These are phyloP conservation scores for Rotaria magnacalcarata DNA, from an alignment of 2,888 invertebrate species.

Conservation along the genomic window DNA sequence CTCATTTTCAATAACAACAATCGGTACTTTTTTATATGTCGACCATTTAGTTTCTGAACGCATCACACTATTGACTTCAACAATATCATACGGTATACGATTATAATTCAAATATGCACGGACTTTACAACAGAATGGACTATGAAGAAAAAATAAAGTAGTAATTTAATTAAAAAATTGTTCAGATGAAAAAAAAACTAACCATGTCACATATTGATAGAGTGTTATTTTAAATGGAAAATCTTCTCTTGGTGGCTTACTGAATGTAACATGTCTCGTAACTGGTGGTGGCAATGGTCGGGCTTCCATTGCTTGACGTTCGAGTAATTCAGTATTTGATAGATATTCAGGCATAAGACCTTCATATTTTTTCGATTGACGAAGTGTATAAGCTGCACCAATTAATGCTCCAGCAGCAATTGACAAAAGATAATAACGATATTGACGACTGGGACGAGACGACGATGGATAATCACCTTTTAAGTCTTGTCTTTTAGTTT, in stretches of 20 bases:
- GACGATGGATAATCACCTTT: background rate
- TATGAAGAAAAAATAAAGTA: background rate
- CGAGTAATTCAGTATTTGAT: background rate
- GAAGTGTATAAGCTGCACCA: background rate
- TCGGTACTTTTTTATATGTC: constrained; percentile 86
- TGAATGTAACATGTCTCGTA: constrained; percentile 33
- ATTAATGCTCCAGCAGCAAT: constrained; percentile 1
- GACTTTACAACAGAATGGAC: constrained; percentile 90
- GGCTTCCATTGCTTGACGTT: constrained; percentile 28
- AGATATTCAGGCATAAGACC: constrained; percentile 28
- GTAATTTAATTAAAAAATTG: background rate
- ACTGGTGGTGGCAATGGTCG: constrained; percentile 19
- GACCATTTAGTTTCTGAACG: constrained; percentile 87
- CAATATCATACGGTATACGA: constrained; percentile 86
- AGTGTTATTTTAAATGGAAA: constrained; percentile 65
- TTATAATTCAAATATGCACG: constrained; percentile 71
- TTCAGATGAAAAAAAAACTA: background rate
- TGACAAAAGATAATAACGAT: constrained; percentile 24
- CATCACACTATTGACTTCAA: constrained; percentile 92
- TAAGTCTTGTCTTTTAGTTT: background rate
- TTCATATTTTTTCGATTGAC: background rate
- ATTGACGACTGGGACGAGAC: background rate
- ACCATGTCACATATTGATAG: constrained; percentile 86
- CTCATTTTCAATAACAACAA: constrained; percentile 69
- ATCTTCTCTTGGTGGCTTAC: background rate